These are phyloP conservation scores for Micropoecilia bifurca DNA, from an alignment of 2,797 vertebrate genomes.

Conservation along the genomic window DNA sequence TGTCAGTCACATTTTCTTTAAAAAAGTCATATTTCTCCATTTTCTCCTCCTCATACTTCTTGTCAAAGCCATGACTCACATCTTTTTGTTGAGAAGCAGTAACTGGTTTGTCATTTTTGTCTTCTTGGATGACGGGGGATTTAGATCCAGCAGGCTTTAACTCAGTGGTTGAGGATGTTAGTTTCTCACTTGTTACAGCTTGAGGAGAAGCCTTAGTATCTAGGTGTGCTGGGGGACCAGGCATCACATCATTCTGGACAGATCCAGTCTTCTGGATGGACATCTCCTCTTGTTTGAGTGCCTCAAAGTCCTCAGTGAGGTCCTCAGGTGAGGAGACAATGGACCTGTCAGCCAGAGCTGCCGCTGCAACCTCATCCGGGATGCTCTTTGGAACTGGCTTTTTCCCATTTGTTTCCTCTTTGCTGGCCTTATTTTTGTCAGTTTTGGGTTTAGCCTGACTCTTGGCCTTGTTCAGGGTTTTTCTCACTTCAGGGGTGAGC, in stretches of 20 bases:
- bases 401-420: constrained; percentile 83
- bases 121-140: constrained; percentile 57
- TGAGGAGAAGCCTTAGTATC: constrained; percentile 68
- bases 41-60: constrained; percentile 83
- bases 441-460: constrained; percentile 87
- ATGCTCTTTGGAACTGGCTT: constrained; percentile 74
- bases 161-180: constrained; percentile 58
- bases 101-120: constrained; percentile 64
- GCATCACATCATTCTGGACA: constrained; percentile 62
- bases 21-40: constrained; percentile 69
- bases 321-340: constrained; percentile 95
- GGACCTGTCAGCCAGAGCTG: constrained; percentile 82
- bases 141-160: constrained; percentile 64
- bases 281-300: constrained; percentile 86
- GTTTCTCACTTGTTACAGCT: constrained; percentile 72
- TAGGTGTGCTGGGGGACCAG: constrained; percentile 40
- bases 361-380: constrained; percentile 61
- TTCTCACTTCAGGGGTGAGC: constrained; percentile 96
- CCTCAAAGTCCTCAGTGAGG: constrained; percentile 96
- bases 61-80: constrained; percentile 74
- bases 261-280: constrained; percentile 47
- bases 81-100: constrained; percentile 61
- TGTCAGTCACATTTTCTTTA: constrained; percentile 72
- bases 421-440: constrained; percentile 88
- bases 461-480: constrained; percentile 95